Base-by-base conservation (phyloP, 2,888 invertebrate species). In the Phoronis australis region DNA sequence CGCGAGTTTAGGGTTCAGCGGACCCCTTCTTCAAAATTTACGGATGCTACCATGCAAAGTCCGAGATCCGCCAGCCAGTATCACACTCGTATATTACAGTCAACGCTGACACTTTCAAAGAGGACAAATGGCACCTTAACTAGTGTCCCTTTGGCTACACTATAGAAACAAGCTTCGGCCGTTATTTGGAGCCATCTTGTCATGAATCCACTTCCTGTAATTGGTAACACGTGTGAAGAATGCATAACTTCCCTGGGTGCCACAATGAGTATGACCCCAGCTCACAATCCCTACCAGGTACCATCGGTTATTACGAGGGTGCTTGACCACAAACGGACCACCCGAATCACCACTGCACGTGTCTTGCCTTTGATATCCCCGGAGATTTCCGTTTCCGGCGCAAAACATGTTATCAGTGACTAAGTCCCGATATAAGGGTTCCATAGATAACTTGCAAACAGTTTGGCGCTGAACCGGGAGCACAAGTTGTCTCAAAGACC, bases 221-320 rank as follows among this genome's bases (percentile, higher is more conserved):
- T 23, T 41, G 21, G 22, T 23, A 21, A 41, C 41, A 5, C 23
- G 3, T 24, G 23, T 23, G 23, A 22, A 41, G 41, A 41, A 41
- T 4, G 22, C 41, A 24, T 12, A 41, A 4, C 23, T 5, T 21
- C 41, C 41, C 41, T 15, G 5, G 22, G n/a, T 21, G 3, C 22
- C 41, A 21, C 41, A 41, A n/a, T 24, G 22, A 21, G 20, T 24
- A n/a, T n/a, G n/a, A 21, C 24, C 39, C 37, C 26, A 43, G 45
- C 37, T 54, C 48, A 5, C 51, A 20, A 43, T 15, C 18, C 26
- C 41, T 15, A 41, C 22, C 3, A 41, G 22, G 41, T 41, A 41
- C 41, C 41, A 41, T 5, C 23, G 20, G 9, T 15, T 15, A 15
- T 15, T 31, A 4, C 15, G 22, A 23, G 3, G 22, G 6, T 41